phyloP scores from a whole-genome alignment of 2,888 invertebrate genomes.

The Leptinotarsa peninsularis region DNA sequence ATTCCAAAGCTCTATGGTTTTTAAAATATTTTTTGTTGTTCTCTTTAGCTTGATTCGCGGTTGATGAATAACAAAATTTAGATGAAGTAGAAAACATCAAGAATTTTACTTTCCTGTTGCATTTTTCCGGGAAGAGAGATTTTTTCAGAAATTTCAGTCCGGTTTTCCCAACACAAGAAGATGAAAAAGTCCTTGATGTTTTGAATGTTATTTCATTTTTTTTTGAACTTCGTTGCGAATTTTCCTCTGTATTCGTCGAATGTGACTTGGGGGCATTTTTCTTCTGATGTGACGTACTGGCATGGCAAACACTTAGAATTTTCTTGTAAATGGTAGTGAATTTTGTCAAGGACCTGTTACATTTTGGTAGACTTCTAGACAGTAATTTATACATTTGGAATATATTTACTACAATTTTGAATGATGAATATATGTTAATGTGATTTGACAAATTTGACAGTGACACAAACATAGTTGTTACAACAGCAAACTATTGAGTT shows the following conservation, averaged over 20 bases:
- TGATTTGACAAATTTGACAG: slow-evolving; percentile 45
- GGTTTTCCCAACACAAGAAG: neutral
- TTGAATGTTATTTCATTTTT: neutral
- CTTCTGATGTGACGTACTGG: slow-evolving; percentile 1
- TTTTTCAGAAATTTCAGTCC: slow-evolving; percentile 15
- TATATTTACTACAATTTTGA: slow-evolving; percentile 51
- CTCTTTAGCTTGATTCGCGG: slow-evolving; percentile 17
- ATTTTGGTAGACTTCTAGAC: slow-evolving; percentile 46
- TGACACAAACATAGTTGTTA: slow-evolving; percentile 32
- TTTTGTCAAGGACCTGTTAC: slow-evolving; percentile 40
- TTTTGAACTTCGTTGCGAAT: neutral
- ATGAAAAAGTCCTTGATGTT: neutral
- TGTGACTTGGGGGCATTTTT: slow-evolving; percentile 17
- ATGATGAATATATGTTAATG: slow-evolving; percentile 47
- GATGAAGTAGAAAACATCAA: slow-evolving; percentile 34
- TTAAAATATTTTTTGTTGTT: slow-evolving; percentile 32
- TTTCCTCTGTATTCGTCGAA: neutral
- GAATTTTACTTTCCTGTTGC: slow-evolving; percentile 11
- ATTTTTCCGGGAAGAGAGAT: slow-evolving; percentile 19
- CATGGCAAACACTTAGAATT: neutral
- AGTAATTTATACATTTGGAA: slow-evolving; percentile 50
- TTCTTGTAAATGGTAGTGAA: slow-evolving; percentile 42
- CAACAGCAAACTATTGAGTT: neutral
- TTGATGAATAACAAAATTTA: slow-evolving; percentile 32
- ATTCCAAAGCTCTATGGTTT: slow-evolving; percentile 29